Evolutionary conservation across 2,888 invertebrate genomes (phyloP), one percentile per base, ranked within the genome.

Genomic region (Pediacus dermestoides): DNA sequence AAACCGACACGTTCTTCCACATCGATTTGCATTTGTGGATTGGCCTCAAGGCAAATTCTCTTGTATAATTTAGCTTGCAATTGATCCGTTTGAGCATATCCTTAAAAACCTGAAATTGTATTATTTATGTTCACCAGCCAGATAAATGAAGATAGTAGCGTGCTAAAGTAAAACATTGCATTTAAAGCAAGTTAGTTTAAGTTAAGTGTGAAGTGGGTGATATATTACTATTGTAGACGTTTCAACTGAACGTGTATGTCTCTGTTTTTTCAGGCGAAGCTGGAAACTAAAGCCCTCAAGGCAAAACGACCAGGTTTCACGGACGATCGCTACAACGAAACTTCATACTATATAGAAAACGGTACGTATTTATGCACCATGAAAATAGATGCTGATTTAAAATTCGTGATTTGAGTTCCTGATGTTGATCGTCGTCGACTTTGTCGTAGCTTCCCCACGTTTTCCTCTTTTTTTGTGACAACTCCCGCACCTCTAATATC

Each of bases 331-430:
- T 91, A 91, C 76, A 88, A 90, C 72, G 92, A 92, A 74, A 92
- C 93, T 11, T 90, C 91, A 37, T 94, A 93, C 72, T 93, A 91
- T 72, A 87, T 90, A 61, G 93, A 94, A 76, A 92, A 93, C 77
- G 90, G 93, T 91, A 70, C 81, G 81, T 72, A 52, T 39, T 37
- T 40, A 28, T 32, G 23, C 23, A 9, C 23, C 23, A 23, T 23
- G 23, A 23, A 34, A 28, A 25, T 31, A 31, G 35, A 37, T 34
- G 42, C 18, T 25, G 42, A 37, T 44, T 42, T 39, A 35, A 33
- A 39, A 45, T 36, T 38, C 45, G 48, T 40, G 45, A 42, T 36
- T 31, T 32, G 48, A 21, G 21, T 44, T 22, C 32, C 26, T 30
- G 30, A 33, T 30, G 34, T n/a, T 27, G 21, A 12, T 11, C 8